A percentile compares a stretch with the other conserved stretches of the same genome.
phyloP scores from a whole-genome alignment of 2,113 vertebrate species.

The Glaucidium brasilianum region DNA sequence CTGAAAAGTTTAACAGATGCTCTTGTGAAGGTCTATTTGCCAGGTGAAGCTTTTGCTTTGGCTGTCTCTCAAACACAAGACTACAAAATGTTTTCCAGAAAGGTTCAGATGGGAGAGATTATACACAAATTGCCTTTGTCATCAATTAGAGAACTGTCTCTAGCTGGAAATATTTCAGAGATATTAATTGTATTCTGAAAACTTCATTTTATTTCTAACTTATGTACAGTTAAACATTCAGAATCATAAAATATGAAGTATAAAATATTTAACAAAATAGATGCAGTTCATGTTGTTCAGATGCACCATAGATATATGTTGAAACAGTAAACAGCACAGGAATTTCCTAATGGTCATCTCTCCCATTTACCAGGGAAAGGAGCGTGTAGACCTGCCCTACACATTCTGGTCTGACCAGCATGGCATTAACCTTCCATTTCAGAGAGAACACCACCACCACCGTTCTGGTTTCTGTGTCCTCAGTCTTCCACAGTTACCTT shows the following conservation, averaged over 20 bases:
- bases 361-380: neutral
- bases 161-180: conserved; percentile 55
- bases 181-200: conserved; percentile 64
- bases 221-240: conserved; percentile 67
- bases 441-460: neutral
- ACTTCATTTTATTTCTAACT: conserved; percentile 67
- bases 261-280: conserved; percentile 70
- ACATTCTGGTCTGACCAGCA: neutral
- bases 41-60: neutral
- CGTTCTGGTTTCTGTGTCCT: neutral
- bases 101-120: neutral
- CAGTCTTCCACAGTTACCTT: neutral
- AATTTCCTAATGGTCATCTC: neutral
- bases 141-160: conserved; percentile 8
- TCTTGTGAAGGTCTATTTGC: neutral
- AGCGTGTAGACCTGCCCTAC: neutral
- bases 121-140: neutral
- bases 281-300: conserved; percentile 52
- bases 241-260: conserved; percentile 61
- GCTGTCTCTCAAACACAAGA: neutral
- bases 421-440: neutral
- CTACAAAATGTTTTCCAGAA: neutral
- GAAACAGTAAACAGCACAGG: conserved; percentile 53
- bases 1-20: neutral
- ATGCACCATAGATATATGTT: conserved; percentile 56